These are phyloP conservation scores for Athene cunicularia DNA, from an alignment of 2,113 vertebrate genomes.

Conservation along the genomic window DNA sequence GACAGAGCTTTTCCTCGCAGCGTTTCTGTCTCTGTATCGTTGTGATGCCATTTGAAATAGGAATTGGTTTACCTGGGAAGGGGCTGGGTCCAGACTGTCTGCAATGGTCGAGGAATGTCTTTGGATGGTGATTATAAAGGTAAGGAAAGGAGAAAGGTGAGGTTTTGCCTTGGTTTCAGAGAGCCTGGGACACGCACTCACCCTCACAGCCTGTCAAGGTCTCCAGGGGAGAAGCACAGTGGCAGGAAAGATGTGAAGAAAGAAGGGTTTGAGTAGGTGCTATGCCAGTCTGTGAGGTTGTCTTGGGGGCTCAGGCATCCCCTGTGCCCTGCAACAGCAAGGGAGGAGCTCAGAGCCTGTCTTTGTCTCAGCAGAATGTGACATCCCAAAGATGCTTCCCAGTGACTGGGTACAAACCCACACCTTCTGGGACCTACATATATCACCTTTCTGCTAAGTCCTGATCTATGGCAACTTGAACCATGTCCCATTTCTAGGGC, in stretches of 20 bases:
- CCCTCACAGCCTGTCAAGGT: neutral
- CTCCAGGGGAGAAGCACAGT: neutral
- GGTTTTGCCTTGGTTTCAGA: neutral
- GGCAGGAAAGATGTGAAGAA: neutral
- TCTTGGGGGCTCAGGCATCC: neutral
- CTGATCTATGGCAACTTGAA: neutral
- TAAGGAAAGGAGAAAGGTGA: neutral
- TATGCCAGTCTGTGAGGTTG: neutral
- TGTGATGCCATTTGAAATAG: neutral
- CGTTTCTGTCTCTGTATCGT: neutral
- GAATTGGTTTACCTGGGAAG: neutral
- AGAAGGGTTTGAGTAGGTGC: neutral
- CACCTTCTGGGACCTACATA: neutral
- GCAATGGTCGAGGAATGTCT: neutral
- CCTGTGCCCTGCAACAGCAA: neutral
- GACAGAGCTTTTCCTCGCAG: neutral
- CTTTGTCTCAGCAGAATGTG: neutral
- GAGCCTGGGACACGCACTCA: rapidly evolving
- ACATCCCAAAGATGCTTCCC: neutral
- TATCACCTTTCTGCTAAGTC: neutral
- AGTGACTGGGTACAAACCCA: neutral
- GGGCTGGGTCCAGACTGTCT: neutral
- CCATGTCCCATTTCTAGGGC: neutral
- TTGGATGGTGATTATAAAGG: neutral
- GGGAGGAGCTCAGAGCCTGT: neutral